These are phyloP conservation scores for Catharus ustulatus DNA, from an alignment of 2,797 vertebrate species.

Conservation along the genomic window DNA sequence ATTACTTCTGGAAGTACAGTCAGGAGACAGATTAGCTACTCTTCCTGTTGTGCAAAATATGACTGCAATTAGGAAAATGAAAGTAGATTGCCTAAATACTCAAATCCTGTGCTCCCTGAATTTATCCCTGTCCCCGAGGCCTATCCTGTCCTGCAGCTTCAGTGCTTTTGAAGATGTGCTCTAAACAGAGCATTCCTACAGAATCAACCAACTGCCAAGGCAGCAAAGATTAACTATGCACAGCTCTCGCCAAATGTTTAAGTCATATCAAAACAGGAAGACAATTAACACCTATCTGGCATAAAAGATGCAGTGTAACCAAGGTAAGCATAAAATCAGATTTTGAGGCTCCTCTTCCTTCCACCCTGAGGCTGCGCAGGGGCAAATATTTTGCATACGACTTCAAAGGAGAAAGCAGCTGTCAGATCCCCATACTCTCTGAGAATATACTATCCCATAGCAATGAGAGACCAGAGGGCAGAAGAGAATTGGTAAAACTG, in stretches of 20 bases:
- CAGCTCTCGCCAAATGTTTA: background rate
- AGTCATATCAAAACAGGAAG: background rate
- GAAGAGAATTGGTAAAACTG: background rate
- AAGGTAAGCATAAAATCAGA: background rate
- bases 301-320: background rate
- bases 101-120: background rate
- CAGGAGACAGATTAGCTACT: background rate
- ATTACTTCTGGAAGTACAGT: background rate
- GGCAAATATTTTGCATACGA: background rate
- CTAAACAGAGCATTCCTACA: slow-evolving; percentile 5
- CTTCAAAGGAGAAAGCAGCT: background rate
- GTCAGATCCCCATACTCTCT: background rate
- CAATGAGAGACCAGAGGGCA: background rate
- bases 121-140: background rate
- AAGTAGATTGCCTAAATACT: slow-evolving; percentile 12
- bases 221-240: background rate
- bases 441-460: background rate
- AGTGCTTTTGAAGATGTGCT: accelerated
- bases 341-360: background rate
- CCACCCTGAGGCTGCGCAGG: background rate
- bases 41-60: background rate
- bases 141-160: background rate
- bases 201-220: background rate
- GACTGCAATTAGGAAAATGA: slow-evolving; percentile 25
- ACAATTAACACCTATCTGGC: slow-evolving; percentile 26